phyloP scores from a whole-genome alignment of 2,113 vertebrate genomes.

The Alethe castanea region DNA sequence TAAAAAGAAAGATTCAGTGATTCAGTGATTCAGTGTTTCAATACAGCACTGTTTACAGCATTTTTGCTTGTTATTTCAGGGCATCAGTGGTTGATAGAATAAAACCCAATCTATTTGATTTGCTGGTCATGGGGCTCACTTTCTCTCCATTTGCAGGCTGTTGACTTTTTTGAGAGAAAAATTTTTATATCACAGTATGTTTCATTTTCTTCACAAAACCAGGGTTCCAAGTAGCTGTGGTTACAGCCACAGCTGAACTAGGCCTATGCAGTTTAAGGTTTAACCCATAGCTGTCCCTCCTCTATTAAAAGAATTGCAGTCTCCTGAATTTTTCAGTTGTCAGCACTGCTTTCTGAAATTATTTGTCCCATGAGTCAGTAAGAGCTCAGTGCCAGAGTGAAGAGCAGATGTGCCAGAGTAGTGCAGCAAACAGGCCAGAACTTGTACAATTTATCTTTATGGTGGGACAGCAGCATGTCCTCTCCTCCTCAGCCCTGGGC shows the following conservation, averaged over 20 bases:
- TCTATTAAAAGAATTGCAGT: neutral
- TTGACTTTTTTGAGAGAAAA: neutral
- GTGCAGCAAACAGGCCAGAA: neutral
- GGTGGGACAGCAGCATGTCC: neutral
- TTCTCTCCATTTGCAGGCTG: neutral
- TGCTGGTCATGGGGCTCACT: neutral
- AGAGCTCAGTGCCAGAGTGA: neutral
- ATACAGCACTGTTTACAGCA: neutral
- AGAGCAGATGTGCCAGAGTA: neutral
- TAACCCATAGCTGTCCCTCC: neutral
- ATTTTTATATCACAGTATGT: neutral
- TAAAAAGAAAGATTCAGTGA: neutral
- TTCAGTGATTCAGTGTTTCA: neutral
- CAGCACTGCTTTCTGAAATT: neutral
- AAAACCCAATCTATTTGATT: neutral
- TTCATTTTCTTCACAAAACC: neutral
- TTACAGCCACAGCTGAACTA: neutral
- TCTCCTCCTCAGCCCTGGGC: neutral
- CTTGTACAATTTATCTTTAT: too few species aligned
- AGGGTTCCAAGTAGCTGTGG: neutral
- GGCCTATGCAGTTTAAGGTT: neutral
- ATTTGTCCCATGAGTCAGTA: neutral
- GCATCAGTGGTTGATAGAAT: neutral
- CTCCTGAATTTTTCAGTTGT: neutral
- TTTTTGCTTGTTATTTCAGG: slow-evolving; percentile 3